These are phyloP conservation scores for Triplophysa bombifrons DNA, from an alignment of 2,797 vertebrate genomes.

Conservation along the genomic window DNA sequence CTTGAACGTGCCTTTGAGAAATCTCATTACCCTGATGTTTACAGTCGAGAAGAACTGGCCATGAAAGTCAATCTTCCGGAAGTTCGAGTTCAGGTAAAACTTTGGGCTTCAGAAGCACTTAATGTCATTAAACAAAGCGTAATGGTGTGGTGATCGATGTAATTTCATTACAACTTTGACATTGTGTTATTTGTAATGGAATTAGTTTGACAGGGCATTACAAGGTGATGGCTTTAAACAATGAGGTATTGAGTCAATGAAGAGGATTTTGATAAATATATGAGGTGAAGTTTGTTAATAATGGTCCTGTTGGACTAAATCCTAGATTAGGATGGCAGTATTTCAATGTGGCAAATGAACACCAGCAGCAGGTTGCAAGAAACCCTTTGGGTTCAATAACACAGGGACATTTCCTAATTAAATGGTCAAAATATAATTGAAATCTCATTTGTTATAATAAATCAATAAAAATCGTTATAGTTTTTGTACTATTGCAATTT, in stretches of 20 bases:
- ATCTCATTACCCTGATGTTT: slow-evolving; percentile 91
- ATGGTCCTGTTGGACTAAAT: too few species aligned
- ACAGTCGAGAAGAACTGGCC: slow-evolving; percentile 90
- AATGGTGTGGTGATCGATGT: background rate
- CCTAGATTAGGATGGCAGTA: too few species aligned
- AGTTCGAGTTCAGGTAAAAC: slow-evolving; percentile 89
- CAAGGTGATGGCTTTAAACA: slow-evolving; percentile 24
- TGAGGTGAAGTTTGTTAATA: background rate
- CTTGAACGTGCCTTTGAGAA: slow-evolving; percentile 90
- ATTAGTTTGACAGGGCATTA: slow-evolving; percentile 28
- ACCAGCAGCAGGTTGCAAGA: too few species aligned
- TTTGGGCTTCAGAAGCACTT: background rate
- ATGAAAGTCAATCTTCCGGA: slow-evolving; percentile 93
- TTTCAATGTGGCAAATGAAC: too few species aligned
- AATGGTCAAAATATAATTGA: too few species aligned
- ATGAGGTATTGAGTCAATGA: slow-evolving; percentile 14
- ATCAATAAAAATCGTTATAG: too few species aligned
- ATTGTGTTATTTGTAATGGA: background rate
- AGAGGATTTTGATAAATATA: background rate
- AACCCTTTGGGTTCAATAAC: too few species aligned
- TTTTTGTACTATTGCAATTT: too few species aligned
- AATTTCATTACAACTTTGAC: slow-evolving; percentile 23
- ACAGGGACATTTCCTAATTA: too few species aligned
- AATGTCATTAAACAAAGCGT: slow-evolving; percentile 17
- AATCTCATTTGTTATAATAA: too few species aligned